Base-by-base conservation (phyloP, 2,888 invertebrate species). In the Corythucha ciliata region DNA sequence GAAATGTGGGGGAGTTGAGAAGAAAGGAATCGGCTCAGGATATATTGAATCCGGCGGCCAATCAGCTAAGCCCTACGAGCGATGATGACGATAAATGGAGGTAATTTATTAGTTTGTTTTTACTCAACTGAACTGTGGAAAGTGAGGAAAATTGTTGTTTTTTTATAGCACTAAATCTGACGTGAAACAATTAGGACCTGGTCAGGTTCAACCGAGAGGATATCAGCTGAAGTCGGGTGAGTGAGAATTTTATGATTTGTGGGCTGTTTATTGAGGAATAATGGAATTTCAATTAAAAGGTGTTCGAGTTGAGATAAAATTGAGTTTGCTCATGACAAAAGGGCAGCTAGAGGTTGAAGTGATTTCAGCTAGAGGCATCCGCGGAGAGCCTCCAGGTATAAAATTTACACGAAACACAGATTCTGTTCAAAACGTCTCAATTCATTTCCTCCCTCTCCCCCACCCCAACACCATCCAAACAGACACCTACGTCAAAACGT, bases 401-500 rank as follows among this genome's bases (percentile, higher is more conserved):
- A n/a, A n/a, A n/a, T n/a, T n/a, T n/a, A n/a, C n/a, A n/a, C n/a
- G n/a, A n/a, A n/a, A n/a, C n/a, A n/a, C n/a, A n/a, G n/a, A n/a
- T n/a, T n/a, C n/a, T n/a, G n/a, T n/a, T n/a, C n/a, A n/a, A n/a
- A n/a, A n/a, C 29, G 8, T 12, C 29, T 29, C 29, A 29, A 29
- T 12, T 12, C 12, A 8, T 29, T 12, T 12, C 29, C 8, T 12
- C 29, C 12, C 29, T 12, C 29, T 12, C 29, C 12, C 29, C 8
- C 12, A 29, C 29, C 29, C 29, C 29, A 29, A 8, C 29, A 29
- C 29, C 29, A 29, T 12, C 29, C 12, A 8, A 8, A 10, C 44
- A 66, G 92, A 93, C 67, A 92, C 91, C 18, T 93, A 93, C 71
- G 90, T 92, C 48, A 92, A 93, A 71, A 92, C 90, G 59, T 92